These are phyloP conservation scores for Brachyhypopomus occidentalis DNA, from an alignment of 2,113 vertebrate species.

Conservation along the genomic window DNA sequence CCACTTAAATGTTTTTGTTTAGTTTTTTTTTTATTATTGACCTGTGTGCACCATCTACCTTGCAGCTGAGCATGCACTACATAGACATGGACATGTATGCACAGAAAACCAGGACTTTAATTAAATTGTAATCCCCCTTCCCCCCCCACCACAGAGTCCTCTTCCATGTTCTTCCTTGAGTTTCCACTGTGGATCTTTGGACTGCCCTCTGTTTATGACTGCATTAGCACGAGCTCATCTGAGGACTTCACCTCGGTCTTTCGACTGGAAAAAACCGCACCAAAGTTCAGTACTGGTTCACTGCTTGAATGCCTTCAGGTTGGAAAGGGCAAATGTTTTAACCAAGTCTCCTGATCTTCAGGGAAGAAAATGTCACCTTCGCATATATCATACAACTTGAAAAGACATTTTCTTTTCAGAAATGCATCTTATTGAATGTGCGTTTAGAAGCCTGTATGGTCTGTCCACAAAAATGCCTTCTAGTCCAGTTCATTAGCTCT, in stretches of 20 bases:
- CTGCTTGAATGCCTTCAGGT: conserved; percentile 30
- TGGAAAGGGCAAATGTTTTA: conserved; percentile 38
- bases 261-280: conserved; percentile 12
- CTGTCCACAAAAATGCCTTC: too few species aligned
- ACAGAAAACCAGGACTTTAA: background rate
- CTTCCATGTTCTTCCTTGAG: background rate
- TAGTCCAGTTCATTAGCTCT: background rate
- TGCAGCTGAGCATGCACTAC: conserved; percentile 30
- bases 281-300: conserved; percentile 40
- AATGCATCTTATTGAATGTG: too few species aligned
- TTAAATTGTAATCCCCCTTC: conserved; percentile 8
- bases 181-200: conserved; percentile 27
- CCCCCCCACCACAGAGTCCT: background rate
- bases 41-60: conserved; percentile 21
- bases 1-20: conserved; percentile 31
- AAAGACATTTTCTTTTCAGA: too few species aligned
- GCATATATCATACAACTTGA: background rate
- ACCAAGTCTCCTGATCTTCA: conserved; percentile 20
- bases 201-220: conserved; percentile 36
- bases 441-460: too few species aligned
- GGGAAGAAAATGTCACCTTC: background rate
- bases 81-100: background rate
- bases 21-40: conserved; percentile 34
- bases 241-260: conserved; percentile 8
- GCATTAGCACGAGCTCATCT: background rate